Evolutionary conservation across 1,140 invertebrate species (phyloP), one percentile per base, ranked within the genome.

Genomic region (Sycobia sp.): DNA sequence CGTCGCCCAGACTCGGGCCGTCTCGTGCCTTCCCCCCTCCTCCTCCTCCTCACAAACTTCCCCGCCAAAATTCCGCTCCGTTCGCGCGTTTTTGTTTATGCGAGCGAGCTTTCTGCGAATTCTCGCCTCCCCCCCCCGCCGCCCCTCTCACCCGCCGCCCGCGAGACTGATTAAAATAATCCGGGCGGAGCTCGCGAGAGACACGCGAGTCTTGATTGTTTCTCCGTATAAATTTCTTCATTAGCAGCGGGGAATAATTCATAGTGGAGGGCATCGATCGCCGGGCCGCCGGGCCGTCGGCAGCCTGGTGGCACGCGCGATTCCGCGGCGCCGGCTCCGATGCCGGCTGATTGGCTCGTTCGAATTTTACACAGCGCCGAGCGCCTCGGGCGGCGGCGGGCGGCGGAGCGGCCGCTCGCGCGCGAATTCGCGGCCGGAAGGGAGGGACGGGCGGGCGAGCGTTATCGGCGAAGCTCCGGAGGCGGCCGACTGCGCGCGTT

Each of bases 401-500:
- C 36, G 5, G 3, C 5, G 36, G 11, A n/a, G 36, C 39, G 39
- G 39, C 16, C 4, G 39, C 13, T n/a, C 4, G 20, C 20, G 5
- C 5, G 8, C n/a, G 5, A 3, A 16, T 18, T 25, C 9, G 23
- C 16, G 7, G 2, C 8, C 7, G 7, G n/a, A 20, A n/a, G 2
- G 23, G 22, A 13, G 10, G 9, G 5, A 23, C 10, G 20, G 14
- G 10, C 10, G 18, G 14, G n/a, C 14, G 22, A 5, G 38, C 25
- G 39, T 16, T 56, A 56, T 56, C 54, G 20, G 5, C 34, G 43
- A 69, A 68, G 67, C 67, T 67, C 60, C 41, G 59, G n/a, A n/a
- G 72, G 68, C 58, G 70, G 69, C 68, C 61, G 57, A 69, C 57
- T 59, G 27, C 60, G 53, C 56, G 56, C 57, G 67, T n/a, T 71